These are phyloP conservation scores for Leptopilina clavipes DNA, from an alignment of 1,140 invertebrate genomes.

Conservation along the genomic window DNA sequence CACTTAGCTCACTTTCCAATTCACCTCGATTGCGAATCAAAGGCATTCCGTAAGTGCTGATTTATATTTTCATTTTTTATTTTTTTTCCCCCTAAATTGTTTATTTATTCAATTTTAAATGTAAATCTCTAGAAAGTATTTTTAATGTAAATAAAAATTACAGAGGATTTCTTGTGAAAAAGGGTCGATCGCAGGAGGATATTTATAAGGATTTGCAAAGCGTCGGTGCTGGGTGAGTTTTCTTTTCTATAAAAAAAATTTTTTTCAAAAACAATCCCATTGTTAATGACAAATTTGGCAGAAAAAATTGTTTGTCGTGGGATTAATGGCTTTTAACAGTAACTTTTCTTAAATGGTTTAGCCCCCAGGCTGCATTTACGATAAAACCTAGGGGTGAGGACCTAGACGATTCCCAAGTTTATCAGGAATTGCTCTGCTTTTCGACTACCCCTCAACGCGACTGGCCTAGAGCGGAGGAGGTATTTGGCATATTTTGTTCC, in stretches of 20 bases:
- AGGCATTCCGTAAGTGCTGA: slow-evolving; percentile 83
- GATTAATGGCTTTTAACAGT: slow-evolving; percentile 40
- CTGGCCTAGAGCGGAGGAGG: slow-evolving; percentile 72
- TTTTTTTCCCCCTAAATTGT: neutral
- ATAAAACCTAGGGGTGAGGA: slow-evolving; percentile 73
- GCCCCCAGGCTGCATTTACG: slow-evolving; percentile 71
- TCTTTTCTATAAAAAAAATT: neutral
- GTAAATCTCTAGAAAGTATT: neutral
- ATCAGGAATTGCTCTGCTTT: slow-evolving; percentile 74
- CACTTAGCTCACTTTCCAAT: slow-evolving; percentile 90
- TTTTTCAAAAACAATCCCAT: neutral
- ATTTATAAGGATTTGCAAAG: slow-evolving; percentile 88
- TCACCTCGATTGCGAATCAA: slow-evolving; percentile 79
- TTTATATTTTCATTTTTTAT: no score
- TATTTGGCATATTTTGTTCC: slow-evolving; percentile 49
- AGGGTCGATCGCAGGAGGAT: slow-evolving; percentile 86
- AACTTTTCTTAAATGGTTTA: slow-evolving; percentile 68
- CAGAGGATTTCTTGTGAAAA: slow-evolving; percentile 85
- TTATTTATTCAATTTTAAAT: neutral
- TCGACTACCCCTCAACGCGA: slow-evolving; percentile 71
- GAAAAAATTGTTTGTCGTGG: slow-evolving; percentile 9
- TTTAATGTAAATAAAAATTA: slow-evolving; percentile 61
- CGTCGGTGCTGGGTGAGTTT: slow-evolving; percentile 73
- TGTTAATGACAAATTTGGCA: neutral
- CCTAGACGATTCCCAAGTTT: slow-evolving; percentile 73